Percentiles rank a stretch among this genome's conserved stretches.
These are phyloP conservation scores for Philopedon plagiatum DNA, from an alignment of 2,888 invertebrate species.

Conservation along the genomic window DNA sequence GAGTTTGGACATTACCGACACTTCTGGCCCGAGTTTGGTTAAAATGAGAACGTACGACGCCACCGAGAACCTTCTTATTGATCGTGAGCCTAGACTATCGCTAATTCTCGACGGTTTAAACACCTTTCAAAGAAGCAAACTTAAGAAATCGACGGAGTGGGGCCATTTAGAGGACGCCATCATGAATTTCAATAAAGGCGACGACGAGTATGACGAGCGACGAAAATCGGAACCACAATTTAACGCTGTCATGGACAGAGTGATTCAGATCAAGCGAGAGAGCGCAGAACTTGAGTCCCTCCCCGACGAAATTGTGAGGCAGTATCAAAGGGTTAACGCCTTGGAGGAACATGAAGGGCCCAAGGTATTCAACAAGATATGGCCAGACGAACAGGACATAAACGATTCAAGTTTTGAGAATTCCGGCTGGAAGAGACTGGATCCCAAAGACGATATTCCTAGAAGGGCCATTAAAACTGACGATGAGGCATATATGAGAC, in stretches of 20 bases:
- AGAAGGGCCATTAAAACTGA: conserved; percentile 16
- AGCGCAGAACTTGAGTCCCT: conserved; percentile 49
- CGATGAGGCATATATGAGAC: conserved; percentile 30
- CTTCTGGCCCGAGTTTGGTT: conserved; percentile 55
- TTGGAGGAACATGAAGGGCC: conserved; percentile 26
- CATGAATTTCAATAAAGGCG: conserved; percentile 69
- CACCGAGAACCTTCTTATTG: conserved; percentile 65
- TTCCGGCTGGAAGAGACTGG: conserved; percentile 31
- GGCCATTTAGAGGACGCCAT: conserved; percentile 85
- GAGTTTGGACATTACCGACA: conserved; percentile 81
- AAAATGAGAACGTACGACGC: conserved; percentile 50
- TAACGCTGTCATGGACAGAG: conserved; percentile 65
- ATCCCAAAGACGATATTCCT: conserved; percentile 11
- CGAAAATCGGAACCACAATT: conserved; percentile 58
- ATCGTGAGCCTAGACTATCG: conserved; percentile 74
- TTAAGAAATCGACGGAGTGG: conserved; percentile 84
- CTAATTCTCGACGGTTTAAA: conserved; percentile 77
- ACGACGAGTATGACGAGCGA: conserved; percentile 55
- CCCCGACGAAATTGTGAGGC: conserved; percentile 41
- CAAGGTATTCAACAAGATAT: conserved; percentile 61
- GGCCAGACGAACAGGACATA: conserved; percentile 57
- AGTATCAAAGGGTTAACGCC: conserved; percentile 36
- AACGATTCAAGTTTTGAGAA: conserved; percentile 1
- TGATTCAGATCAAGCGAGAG: conserved; percentile 65
- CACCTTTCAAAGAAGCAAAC: conserved; percentile 77